Conservation (phyloP, 2,888 invertebrate genomes). For the Masnerella sp. region DNA sequence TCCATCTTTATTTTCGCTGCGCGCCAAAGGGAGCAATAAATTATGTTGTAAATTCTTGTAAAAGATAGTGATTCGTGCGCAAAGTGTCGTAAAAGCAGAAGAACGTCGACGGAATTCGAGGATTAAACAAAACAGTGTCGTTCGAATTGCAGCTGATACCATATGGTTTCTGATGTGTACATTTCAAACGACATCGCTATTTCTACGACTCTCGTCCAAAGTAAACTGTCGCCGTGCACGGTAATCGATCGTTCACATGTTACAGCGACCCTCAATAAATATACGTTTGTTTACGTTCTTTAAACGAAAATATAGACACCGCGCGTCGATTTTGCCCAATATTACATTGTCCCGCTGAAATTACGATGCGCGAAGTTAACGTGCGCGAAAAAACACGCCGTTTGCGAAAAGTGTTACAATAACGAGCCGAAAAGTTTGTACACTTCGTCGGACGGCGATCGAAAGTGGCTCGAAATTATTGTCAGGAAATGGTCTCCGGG, state of each 20-base stretch:
- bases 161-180: conserved; percentile 45
- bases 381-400: conserved; percentile 10
- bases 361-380: conserved; percentile 28
- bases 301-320: conserved; percentile 43
- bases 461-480: no score
- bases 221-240: conserved; percentile 45
- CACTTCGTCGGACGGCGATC: not conserved
- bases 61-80: conserved; percentile 2
- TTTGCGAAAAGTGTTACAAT: conserved; percentile 22
- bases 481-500: no score
- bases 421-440: conserved; percentile 13
- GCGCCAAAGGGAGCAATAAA: no score
- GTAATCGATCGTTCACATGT: conserved; percentile 48
- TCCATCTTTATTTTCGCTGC: not conserved
- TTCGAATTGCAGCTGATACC: conserved; percentile 46
- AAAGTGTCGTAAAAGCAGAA: conserved; percentile 20
- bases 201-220: conserved; percentile 50
- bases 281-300: conserved; percentile 51
- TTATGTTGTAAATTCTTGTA: no score
- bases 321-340: conserved; percentile 28
- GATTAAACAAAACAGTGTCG: conserved; percentile 54
- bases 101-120: conserved; percentile 23
- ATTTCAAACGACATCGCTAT: conserved; percentile 48
- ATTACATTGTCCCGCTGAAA: conserved; percentile 38
- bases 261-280: conserved; percentile 41